A percentile compares a stretch with the other conserved stretches of the same genome.
These are phyloP conservation scores for Caenorhabditis becei DNA, from an alignment of 2,888 invertebrate genomes.

Conservation along the genomic window DNA sequence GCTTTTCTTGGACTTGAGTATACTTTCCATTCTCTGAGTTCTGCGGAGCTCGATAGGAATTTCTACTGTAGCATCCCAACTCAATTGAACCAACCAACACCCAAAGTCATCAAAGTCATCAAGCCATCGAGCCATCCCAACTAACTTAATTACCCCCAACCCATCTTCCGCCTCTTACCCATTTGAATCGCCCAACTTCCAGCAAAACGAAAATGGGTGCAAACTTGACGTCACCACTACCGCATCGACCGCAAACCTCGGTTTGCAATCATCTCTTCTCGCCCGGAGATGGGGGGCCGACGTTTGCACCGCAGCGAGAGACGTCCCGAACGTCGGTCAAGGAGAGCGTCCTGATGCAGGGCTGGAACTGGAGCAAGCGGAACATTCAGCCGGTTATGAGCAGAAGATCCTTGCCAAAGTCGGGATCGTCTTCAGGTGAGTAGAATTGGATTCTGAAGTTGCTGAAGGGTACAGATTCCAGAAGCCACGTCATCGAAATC, in stretches of 20 bases:
- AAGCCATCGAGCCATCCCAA: too few species aligned
- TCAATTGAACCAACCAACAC: too few species aligned
- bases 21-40: too few species aligned
- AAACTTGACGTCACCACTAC: conserved; percentile 72
- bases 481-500: conserved; percentile 62
- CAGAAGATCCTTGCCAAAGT: conserved; percentile 57
- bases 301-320: conserved; percentile 63
- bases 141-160: too few species aligned
- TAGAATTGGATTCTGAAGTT: conserved; percentile 43
- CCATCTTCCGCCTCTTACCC: too few species aligned
- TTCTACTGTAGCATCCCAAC: too few species aligned
- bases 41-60: too few species aligned
- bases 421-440: conserved; percentile 46
- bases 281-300: conserved; percentile 70
- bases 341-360: conserved; percentile 67
- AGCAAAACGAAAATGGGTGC: conserved; percentile 67
- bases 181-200: too few species aligned
- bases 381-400: conserved; percentile 68
- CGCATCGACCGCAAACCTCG: conserved; percentile 68
- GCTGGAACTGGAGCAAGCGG: conserved; percentile 72
- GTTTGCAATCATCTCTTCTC: conserved; percentile 78
- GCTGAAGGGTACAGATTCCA: conserved; percentile 24
- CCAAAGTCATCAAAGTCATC: too few species aligned
- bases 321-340: conserved; percentile 30
- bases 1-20: too few species aligned